Evolutionary conservation across 1,140 invertebrate species (phyloP), one percentile per base, ranked within the genome.

Genomic region (Papilio polyxenes): DNA sequence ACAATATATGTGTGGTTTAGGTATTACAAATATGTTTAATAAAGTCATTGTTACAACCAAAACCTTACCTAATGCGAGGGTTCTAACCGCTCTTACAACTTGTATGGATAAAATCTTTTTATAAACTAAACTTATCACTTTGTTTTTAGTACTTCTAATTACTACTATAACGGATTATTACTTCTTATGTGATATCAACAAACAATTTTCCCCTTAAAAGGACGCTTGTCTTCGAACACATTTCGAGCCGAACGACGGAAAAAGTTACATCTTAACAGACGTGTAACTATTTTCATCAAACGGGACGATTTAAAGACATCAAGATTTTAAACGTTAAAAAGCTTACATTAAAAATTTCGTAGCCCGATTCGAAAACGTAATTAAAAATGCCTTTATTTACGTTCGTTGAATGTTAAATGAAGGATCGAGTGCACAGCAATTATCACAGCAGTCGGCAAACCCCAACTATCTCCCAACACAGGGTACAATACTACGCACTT

Each of bases 361-460:
- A 78, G 90, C 90, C 90, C 81, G 86, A 89, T 86, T 83, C 78
- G 53, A 81, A 80, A 83, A 82, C 78, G 82, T 83, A 83, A 84
- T 80, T 85, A 82, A 86, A 69, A 80, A 85, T 77, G 83, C 83
- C 83, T 85, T 82, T 82, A 83, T 85, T 84, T 78, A 82, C 59
- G 75, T 56, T 81, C 81, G 83, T 83, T 82, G 74, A 78, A 62
- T 65, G 23, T 86, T 81, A 81, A 84, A 82, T 83, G 53, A 83
- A 85, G 87, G 84, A 83, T 86, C 79, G 90, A 88, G 89, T 89
- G 91, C 91, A 92, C 92, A 93, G 91, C 91, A 90, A 91, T 87
- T 86, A 94, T 94, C 93, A 94, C 93, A 94, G 92, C 89, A 88
- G 83, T 88, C 89, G 90, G 91, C 89, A 83, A 82, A 83, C 85